Evolutionary conservation across 2,113 vertebrate genomes (phyloP).

Genomic region (Poicephalus gulielmi): DNA sequence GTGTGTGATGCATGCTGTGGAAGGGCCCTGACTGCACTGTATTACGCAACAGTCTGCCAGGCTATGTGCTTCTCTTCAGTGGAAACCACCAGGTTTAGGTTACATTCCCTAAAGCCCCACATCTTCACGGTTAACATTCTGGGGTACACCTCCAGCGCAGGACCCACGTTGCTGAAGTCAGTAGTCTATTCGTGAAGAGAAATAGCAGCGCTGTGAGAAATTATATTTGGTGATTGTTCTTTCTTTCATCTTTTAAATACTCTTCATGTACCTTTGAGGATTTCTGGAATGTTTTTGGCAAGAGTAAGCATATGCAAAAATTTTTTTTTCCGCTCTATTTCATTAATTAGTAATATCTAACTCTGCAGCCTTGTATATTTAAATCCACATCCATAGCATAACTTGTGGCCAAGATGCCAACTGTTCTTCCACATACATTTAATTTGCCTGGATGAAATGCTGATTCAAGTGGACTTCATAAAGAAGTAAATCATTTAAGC

Average conservation of each 20-base stretch:
- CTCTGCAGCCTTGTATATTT: neutral
- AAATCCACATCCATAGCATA: neutral
- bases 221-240: neutral
- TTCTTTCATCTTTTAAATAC: neutral
- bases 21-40: neutral
- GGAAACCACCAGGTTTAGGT: neutral
- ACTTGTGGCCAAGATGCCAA: neutral
- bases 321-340: neutral
- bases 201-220: neutral
- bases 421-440: constrained; percentile 8
- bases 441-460: constrained; percentile 41
- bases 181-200: neutral
- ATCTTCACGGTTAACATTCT: neutral
- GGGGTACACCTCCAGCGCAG: neutral
- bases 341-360: neutral
- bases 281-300: neutral
- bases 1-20: neutral
- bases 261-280: neutral
- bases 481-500: constrained; percentile 6
- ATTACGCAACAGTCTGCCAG: neutral
- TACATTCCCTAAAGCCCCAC: neutral
- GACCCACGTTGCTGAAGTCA: neutral
- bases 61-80: neutral
- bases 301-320: neutral
- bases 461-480: constrained; percentile 47